Conservation (phyloP, 2,888 invertebrate species). For the Tetranychus truncatus region DNA sequence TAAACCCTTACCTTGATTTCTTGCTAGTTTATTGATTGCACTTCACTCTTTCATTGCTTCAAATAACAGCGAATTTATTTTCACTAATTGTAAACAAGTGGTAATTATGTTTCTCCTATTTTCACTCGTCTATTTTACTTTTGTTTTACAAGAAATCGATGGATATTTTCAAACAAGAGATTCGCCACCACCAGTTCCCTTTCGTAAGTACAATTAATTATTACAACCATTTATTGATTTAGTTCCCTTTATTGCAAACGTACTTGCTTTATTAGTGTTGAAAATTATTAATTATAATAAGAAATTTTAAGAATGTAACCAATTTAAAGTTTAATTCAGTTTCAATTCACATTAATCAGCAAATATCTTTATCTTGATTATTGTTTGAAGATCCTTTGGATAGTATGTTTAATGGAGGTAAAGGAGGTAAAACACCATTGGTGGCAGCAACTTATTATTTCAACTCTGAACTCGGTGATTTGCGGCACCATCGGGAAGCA, state of each 20-base stretch:
- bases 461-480: conserved; percentile 17
- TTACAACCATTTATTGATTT: no score
- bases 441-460: conserved; percentile 26
- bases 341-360: no score
- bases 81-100: background rate
- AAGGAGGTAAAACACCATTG: conserved; percentile 20
- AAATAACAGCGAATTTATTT: background rate
- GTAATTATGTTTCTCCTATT: background rate
- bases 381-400: background rate
- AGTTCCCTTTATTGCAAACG: no score
- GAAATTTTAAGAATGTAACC: background rate
- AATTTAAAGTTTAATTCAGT: background rate
- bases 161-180: background rate
- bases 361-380: background rate
- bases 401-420: conserved; percentile 2
- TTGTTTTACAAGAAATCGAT: background rate
- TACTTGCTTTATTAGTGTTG: no score
- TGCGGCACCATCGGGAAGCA: background rate
- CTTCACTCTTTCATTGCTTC: background rate
- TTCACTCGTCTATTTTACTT: background rate
- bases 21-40: background rate
- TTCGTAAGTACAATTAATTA: background rate
- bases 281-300: no score
- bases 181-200: background rate
- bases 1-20: background rate